Percentiles rank a stretch among this genome's conserved stretches.
Evolutionary conservation across 2,113 vertebrate species (phyloP).

Genomic region (Lepus timidus): DNA sequence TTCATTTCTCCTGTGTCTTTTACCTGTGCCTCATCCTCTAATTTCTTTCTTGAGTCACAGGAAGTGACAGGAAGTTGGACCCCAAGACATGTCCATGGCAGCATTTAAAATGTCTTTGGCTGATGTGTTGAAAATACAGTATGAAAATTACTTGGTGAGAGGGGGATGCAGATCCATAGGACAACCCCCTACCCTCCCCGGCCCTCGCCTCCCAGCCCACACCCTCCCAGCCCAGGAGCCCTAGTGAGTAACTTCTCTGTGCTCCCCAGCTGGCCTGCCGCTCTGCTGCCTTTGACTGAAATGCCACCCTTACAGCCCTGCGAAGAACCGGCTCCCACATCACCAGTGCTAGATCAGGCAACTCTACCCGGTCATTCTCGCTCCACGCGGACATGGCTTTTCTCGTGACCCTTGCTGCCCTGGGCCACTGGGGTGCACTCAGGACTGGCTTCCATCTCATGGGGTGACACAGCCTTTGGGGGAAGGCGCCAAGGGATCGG

Average conservation of each 20-base stretch:
- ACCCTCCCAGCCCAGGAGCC: rapidly evolving
- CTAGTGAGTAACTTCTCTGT: not conserved
- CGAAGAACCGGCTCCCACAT: not conserved
- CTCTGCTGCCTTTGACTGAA: not conserved
- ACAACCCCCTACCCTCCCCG: rapidly evolving
- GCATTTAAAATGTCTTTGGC: not conserved
- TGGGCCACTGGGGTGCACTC: not conserved
- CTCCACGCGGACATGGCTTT: not conserved
- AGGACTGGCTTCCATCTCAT: too few species aligned
- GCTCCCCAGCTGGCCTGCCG: not conserved
- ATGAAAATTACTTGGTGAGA: not conserved
- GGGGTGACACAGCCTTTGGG: not conserved
- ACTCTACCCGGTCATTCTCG: too few species aligned
- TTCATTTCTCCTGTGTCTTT: too few species aligned
- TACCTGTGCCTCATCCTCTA: too few species aligned
- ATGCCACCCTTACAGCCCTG: rapidly evolving
- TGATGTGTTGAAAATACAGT: not conserved
- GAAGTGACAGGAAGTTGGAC: too few species aligned
- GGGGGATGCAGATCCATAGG: not conserved
- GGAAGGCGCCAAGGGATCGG: rapidly evolving
- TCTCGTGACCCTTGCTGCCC: too few species aligned
- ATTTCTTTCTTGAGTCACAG: too few species aligned
- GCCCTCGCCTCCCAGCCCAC: rapidly evolving
- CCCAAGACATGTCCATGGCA: not conserved
- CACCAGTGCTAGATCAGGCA: not conserved